Base-by-base conservation (phyloP, 2,888 invertebrate species). In the Polymixis flavicincta region DNA sequence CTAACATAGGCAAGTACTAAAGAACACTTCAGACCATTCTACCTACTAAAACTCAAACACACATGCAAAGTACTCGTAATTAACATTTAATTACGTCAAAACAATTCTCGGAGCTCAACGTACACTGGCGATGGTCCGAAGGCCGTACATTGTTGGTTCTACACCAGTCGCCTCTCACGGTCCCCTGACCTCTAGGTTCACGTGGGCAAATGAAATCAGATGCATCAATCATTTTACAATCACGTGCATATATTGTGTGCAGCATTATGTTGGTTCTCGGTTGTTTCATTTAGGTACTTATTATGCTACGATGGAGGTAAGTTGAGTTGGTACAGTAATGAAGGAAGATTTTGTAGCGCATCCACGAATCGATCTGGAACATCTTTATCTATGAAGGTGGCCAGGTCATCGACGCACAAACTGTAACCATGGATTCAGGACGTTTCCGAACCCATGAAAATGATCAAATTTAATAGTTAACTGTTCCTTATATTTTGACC, bases 171-270 rank as follows among this genome's bases (percentile, higher is more conserved):
- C 85, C 87, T 92, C 92, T 90, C 92, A 92, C 92, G 92, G 87
- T 91, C 92, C 83, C 86, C 74, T 89, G 92, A 91, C 92, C 92
- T 80, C 88, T 87, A 83, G 85, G 87, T 91, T 92, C 92, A 91
- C 87, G 85, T 91, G 90, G 87, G 90, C 92, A 92, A 92, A 92
- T 92, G 92, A 91, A 92, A 91, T 91, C 92, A 90, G 92, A 90
- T 89, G 91, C 90, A 92, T 93, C 92, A 92, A 93, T 93, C 92
- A 92, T 87, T 80, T 80, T 87, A 91, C 90, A 91, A 91, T 91
- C 91, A 89, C 82, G 85, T 81, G 85, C 78, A 88, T 84, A 78
- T 85, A 86, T 82, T 84, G 86, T 87, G 73, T 80, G 73, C 77
- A 68, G 82, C 78, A 88, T 88, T 87, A 73, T 72, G 73, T 71